Conservation (phyloP, 2,113 vertebrate genomes). For the Ceyx melanurus region DNA sequence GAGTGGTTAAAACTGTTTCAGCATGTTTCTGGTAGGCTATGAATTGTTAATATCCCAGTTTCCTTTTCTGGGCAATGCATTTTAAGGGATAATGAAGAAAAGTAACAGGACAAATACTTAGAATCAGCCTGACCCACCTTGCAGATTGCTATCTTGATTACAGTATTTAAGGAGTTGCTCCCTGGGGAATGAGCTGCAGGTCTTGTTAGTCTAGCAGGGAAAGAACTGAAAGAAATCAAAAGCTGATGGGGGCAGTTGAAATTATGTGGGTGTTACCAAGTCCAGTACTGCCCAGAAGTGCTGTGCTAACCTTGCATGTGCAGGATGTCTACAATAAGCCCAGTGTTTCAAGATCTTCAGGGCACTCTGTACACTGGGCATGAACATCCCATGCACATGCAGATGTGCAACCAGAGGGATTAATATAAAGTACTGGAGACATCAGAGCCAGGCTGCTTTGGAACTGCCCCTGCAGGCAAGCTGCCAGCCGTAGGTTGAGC, state of each 20-base stretch:
- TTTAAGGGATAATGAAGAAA: background rate
- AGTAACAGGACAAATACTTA: background rate
- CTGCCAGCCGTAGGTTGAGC: background rate
- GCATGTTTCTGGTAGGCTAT: background rate
- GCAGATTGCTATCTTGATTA: background rate
- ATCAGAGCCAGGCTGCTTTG: background rate
- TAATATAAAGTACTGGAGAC: background rate
- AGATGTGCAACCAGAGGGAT: background rate
- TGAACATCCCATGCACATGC: background rate
- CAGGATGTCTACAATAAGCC: background rate
- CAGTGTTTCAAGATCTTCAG: background rate
- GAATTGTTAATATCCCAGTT: background rate
- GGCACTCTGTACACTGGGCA: fast-evolving
- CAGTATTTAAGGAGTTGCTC: background rate
- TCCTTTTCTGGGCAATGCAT: background rate
- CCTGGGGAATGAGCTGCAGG: background rate
- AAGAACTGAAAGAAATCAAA: background rate
- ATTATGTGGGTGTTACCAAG: background rate
- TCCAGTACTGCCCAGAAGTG: background rate
- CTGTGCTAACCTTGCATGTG: fast-evolving
- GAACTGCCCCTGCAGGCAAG: background rate
- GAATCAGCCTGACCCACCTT: background rate
- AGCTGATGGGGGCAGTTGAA: background rate
- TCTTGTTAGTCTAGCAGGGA: background rate
- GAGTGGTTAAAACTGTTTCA: background rate